Conservation (phyloP, 2,888 invertebrate genomes). For the Synergus japonicus region DNA sequence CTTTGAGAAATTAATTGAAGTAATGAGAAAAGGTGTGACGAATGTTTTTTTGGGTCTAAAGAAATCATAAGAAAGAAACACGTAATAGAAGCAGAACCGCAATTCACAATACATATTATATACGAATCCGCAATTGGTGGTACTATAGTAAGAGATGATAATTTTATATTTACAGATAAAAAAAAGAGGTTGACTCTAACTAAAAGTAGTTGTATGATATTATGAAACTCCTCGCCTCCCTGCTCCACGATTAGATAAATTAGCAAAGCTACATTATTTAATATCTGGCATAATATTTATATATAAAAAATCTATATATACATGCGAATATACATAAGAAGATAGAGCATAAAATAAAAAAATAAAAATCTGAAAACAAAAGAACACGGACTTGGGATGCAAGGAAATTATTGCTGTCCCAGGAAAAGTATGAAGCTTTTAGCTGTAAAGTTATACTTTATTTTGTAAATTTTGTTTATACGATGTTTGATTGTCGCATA, state of each 20-base stretch:
- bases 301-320: constrained; percentile 63
- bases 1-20: constrained; percentile 51
- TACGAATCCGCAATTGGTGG: constrained; percentile 69
- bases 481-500: constrained; percentile 78
- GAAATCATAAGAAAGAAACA: constrained; percentile 52
- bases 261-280: constrained; percentile 75
- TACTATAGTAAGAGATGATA: constrained; percentile 75
- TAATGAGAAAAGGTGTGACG: constrained; percentile 51
- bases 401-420: constrained; percentile 55
- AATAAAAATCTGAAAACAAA: constrained; percentile 47
- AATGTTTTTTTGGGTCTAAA: constrained; percentile 60
- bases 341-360: constrained; percentile 62
- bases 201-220: constrained; percentile 60
- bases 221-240: constrained; percentile 64
- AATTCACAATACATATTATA: constrained; percentile 57
- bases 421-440: constrained; percentile 76
- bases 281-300: constrained; percentile 75
- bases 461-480: constrained; percentile 78
- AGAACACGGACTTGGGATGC: constrained; percentile 57
- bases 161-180: constrained; percentile 75
- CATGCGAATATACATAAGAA: constrained; percentile 56
- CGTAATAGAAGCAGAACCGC: constrained; percentile 57
- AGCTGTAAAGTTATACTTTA: constrained; percentile 78
- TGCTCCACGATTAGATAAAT: constrained; percentile 69
- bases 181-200: constrained; percentile 58